phyloP scores from a whole-genome alignment of 1,140 invertebrate species.

The Drosophila bifasciata region DNA sequence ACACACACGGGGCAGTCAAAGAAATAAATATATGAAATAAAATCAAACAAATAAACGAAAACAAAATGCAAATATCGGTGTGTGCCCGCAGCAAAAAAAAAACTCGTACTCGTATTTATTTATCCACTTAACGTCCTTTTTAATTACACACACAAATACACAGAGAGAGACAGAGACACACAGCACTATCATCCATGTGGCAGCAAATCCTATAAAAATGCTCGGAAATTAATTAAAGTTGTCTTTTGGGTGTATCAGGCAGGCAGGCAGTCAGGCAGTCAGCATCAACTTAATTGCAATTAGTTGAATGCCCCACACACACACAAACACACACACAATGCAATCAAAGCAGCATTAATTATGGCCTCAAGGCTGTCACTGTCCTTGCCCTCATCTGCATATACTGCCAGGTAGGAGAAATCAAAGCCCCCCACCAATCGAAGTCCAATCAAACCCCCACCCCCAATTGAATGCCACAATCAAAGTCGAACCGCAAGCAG shows the following conservation, averaged over 20 bases:
- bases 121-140: slow-evolving; percentile 65
- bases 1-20: slow-evolving; percentile 38
- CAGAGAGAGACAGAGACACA: not conserved
- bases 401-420: no score
- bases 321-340: slow-evolving; percentile 27
- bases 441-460: no score
- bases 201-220: slow-evolving; percentile 42
- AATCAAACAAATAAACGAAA: slow-evolving; percentile 28
- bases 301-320: slow-evolving; percentile 32
- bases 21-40: slow-evolving; percentile 48
- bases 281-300: slow-evolving; percentile 70
- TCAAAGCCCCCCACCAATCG: no score
- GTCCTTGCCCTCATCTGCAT: slow-evolving; percentile 11
- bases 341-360: slow-evolving; percentile 60
- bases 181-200: not conserved
- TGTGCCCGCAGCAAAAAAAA: slow-evolving; percentile 26
- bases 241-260: slow-evolving; percentile 43
- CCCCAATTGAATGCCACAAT: not conserved
- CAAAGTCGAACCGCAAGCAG: slow-evolving; percentile 41
- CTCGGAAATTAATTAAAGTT: slow-evolving; percentile 49
- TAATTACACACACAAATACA: slow-evolving; percentile 47
- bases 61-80: slow-evolving; percentile 44
- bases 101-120: slow-evolving; percentile 60
- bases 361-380: slow-evolving; percentile 35
- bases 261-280: no score